Percentiles rank a stretch among this genome's conserved stretches.
Conservation (phyloP, 2,888 invertebrate species). For the Diarsia dahlii region DNA sequence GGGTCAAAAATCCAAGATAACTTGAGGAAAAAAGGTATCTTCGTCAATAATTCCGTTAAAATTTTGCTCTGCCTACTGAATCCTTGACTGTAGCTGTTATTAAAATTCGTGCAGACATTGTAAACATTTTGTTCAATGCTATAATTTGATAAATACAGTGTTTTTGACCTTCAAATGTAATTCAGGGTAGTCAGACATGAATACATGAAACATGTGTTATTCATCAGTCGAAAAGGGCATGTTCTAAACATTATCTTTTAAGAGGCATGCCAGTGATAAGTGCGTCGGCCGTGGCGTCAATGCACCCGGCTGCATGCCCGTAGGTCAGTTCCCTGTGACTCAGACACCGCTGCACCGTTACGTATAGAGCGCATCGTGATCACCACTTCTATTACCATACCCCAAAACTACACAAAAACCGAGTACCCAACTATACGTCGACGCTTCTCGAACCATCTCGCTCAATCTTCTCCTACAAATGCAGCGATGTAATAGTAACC, state of each 20-base stretch:
- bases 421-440: conserved; percentile 55
- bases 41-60: conserved; percentile 16
- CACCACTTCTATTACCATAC: conserved; percentile 73
- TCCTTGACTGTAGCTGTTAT: conserved; percentile 49
- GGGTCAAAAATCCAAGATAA: conserved; percentile 10
- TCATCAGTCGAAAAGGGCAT: conserved; percentile 83
- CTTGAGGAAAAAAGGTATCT: conserved; percentile 37
- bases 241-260: conserved; percentile 87
- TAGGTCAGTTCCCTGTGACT: conserved; percentile 91
- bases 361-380: conserved; percentile 84
- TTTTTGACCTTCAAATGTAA: conserved; percentile 81
- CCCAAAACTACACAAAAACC: conserved; percentile 1
- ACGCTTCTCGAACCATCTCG: background rate
- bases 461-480: conserved; percentile 20
- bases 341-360: conserved; percentile 89
- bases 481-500: conserved; percentile 67
- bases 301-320: conserved; percentile 89
- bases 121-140: conserved; percentile 60
- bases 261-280: conserved; percentile 89
- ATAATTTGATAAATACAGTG: conserved; percentile 68
- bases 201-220: conserved; percentile 88
- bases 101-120: conserved; percentile 60
- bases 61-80: conserved; percentile 15
- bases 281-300: conserved; percentile 87
- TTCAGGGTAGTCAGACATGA: conserved; percentile 79